Conservation (phyloP, 1,140 invertebrate species). For the Macrotrachela quadricornifera region DNA sequence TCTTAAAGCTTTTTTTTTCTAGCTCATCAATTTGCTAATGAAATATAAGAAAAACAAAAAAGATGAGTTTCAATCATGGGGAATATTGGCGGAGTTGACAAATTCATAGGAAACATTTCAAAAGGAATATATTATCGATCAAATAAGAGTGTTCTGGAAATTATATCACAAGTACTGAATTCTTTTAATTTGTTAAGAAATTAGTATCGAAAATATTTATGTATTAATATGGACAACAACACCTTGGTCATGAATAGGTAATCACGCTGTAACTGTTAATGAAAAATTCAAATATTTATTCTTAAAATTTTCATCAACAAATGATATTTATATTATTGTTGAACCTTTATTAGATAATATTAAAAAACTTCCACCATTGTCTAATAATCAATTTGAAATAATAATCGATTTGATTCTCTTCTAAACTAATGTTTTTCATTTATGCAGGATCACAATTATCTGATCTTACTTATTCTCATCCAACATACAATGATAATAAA, state of each 20-base stretch:
- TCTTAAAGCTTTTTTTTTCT: not conserved
- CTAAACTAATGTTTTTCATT: constrained; percentile 25
- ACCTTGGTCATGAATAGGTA: constrained; percentile 81
- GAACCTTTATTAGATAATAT: constrained; percentile 1
- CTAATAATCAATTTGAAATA: not conserved
- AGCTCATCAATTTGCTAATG: constrained; percentile 57
- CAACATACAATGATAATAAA: not conserved
- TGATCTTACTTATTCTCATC: not conserved
- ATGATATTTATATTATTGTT: constrained; percentile 8
- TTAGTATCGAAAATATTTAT: constrained; percentile 29
- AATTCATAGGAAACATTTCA: constrained; percentile 56
- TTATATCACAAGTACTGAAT: constrained; percentile 47
- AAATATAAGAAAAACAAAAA: constrained; percentile 49
- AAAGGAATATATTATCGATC: constrained; percentile 52
- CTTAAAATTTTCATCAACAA: constrained; percentile 10
- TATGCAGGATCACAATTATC: constrained; percentile 29
- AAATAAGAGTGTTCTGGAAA: constrained; percentile 54
- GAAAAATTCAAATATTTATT: constrained; percentile 3
- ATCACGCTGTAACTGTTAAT: constrained; percentile 48
- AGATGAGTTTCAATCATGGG: constrained; percentile 64
- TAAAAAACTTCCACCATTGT: not conserved
- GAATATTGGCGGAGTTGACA: constrained; percentile 71
- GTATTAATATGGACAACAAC: constrained; percentile 87
- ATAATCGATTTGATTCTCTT: not conserved
- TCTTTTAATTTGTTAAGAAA: not conserved